Conservation (phyloP, 2,113 vertebrate species). For the Martes martes region DNA sequence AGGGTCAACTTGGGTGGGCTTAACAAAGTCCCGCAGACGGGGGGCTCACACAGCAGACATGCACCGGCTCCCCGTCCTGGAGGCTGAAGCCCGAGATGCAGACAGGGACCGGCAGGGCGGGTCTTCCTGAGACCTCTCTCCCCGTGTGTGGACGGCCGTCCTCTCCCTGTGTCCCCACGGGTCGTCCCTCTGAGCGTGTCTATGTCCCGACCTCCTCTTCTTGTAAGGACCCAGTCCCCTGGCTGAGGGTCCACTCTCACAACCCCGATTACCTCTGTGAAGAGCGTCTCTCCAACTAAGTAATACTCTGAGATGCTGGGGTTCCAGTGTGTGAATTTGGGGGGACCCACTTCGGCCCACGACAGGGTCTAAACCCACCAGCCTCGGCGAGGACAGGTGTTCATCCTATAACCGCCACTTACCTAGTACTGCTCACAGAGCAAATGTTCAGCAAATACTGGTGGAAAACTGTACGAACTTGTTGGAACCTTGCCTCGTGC, state of each 20-base stretch:
- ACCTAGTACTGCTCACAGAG: neutral
- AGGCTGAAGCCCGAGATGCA: neutral
- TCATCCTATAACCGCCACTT: neutral
- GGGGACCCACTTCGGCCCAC: too few species aligned
- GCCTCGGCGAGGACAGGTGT: neutral
- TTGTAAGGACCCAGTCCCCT: neutral
- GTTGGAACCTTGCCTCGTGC: neutral
- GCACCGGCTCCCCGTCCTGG: accelerated
- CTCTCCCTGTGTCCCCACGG: neutral
- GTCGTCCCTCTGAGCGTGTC: neutral
- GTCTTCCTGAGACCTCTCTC: neutral
- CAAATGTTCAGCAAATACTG: neutral
- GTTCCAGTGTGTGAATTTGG: neutral
- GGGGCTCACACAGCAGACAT: neutral
- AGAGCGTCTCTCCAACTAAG: neutral
- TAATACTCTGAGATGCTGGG: neutral
- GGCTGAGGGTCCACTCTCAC: neutral
- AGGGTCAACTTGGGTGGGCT: neutral
- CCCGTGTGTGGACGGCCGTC: accelerated
- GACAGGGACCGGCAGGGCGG: accelerated
- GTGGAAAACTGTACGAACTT: neutral
- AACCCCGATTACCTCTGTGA: neutral
- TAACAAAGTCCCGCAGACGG: neutral
- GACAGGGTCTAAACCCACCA: neutral
- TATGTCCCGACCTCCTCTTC: neutral